Percentiles rank a stretch among this genome's conserved stretches.
phyloP scores from a whole-genome alignment of 2,113 vertebrate genomes.

The Leptodactylus fuscus region DNA sequence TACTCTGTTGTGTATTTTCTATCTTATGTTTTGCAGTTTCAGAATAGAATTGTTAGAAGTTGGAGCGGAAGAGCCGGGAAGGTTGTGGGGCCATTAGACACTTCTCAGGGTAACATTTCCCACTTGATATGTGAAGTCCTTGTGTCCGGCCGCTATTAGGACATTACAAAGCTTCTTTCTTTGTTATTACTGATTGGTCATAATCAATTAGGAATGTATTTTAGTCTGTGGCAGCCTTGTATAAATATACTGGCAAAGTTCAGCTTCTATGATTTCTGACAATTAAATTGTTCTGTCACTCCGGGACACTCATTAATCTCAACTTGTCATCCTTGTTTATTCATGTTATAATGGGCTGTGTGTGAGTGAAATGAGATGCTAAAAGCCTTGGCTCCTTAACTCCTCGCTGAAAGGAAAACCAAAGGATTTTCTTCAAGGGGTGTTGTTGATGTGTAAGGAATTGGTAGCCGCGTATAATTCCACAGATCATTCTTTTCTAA shows the following conservation, averaged over 20 bases:
- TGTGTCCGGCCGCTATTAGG: constrained; percentile 70
- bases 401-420: constrained; percentile 74
- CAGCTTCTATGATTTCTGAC: constrained; percentile 91
- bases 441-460: constrained; percentile 61
- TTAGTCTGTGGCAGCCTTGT: constrained; percentile 82
- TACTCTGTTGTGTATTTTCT: too few relatives aligned
- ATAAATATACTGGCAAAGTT: constrained; percentile 92
- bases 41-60: background rate
- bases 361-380: constrained; percentile 78
- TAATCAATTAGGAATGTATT: constrained; percentile 91
- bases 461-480: constrained; percentile 56
- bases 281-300: constrained; percentile 97
- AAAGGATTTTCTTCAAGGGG: constrained; percentile 66
- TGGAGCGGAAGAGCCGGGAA: background rate
- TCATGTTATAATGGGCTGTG: constrained; percentile 86
- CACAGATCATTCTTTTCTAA: constrained; percentile 9
- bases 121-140: constrained; percentile 72
- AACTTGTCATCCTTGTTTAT: constrained; percentile 99
- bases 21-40: background rate
- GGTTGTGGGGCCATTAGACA: constrained; percentile 63
- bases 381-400: constrained; percentile 80
- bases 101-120: constrained; percentile 73
- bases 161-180: constrained; percentile 74
- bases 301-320: constrained; percentile 96
- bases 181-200: constrained; percentile 89